Conservation (phyloP, 2,113 vertebrate genomes). For the Prunella fulvescens region DNA sequence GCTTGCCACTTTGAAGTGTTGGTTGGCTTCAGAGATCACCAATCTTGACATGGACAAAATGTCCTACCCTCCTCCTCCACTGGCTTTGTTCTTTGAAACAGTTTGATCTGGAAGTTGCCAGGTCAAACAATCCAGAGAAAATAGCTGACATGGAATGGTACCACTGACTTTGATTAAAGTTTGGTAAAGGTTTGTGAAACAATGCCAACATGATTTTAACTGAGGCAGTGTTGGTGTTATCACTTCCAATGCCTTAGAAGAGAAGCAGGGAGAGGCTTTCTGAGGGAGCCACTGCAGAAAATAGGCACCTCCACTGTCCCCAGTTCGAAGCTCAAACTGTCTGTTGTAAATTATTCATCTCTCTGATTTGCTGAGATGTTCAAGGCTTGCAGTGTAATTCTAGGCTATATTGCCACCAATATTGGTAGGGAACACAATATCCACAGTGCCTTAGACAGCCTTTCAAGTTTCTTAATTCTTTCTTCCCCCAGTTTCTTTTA, state of each 20-base stretch:
- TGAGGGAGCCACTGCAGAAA: neutral
- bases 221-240: neutral
- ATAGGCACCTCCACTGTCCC: neutral
- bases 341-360: neutral
- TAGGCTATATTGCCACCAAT: neutral
- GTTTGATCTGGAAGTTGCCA: neutral
- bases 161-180: neutral
- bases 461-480: neutral
- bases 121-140: neutral
- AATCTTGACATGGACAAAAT: neutral
- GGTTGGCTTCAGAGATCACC: neutral
- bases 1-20: rapidly evolving
- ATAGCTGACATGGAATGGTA: neutral
- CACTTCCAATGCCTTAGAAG: neutral
- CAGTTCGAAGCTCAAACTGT: neutral
- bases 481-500: neutral
- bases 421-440: neutral
- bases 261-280: neutral
- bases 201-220: neutral
- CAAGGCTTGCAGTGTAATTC: neutral
- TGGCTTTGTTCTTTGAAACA: neutral
- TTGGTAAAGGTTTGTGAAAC: neutral
- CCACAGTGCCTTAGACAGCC: neutral
- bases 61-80: neutral
- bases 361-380: neutral